Evolutionary conservation across 2,797 vertebrate genomes (phyloP), one percentile per base, ranked within the genome.

Genomic region (Otolemur crassicaudatus): DNA sequence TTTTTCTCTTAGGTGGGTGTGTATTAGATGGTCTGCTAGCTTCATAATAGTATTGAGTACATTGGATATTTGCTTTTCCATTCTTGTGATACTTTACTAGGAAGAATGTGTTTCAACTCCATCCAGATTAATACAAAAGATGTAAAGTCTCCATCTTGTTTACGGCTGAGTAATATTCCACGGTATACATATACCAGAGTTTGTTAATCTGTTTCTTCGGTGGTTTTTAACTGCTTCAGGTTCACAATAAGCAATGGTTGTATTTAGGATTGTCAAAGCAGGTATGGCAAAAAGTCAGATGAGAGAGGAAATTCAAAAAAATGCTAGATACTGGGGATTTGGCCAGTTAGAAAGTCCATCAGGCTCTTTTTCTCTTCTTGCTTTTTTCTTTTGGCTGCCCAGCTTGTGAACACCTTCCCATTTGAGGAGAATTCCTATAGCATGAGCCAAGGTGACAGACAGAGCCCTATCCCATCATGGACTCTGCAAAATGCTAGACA

Each of bases 261-360:
- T 94, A 56, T 69, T 91, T 69, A 73, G 43, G 58, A 82, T 1
- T 70, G 14, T 60, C 63, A 91, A 86, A 60, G 53, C 22, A 90
- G 19, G 6, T 49, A 69, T 23, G 37, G 70, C 75, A 81, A 89
- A 79, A 84, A 69, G 61, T 89, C 83, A 91, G 94, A 95, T 77
- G 82, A 73, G n/a, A 89, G 56, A 67, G 81, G 83, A 91, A 91
- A 94, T 87, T 77, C n/a, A 53, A 22, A 76, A 53, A 22, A 76
- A 90, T 34, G 22, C 40, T 72, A 17, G 14, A 58, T 14, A 25
- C 10, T 67, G 53, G 69, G 20, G 12, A 65, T 79, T 65, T 25
- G 63, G 29, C 46, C 77, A 91, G 69, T 34, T 61, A 75, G 46
- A 90, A 94, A 67, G 27, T 53, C 0, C 25, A 88, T 25, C 23